Evolutionary conservation across 2,888 invertebrate genomes (phyloP), one percentile per base, ranked within the genome.

Genomic region (Tipula lateralis): DNA sequence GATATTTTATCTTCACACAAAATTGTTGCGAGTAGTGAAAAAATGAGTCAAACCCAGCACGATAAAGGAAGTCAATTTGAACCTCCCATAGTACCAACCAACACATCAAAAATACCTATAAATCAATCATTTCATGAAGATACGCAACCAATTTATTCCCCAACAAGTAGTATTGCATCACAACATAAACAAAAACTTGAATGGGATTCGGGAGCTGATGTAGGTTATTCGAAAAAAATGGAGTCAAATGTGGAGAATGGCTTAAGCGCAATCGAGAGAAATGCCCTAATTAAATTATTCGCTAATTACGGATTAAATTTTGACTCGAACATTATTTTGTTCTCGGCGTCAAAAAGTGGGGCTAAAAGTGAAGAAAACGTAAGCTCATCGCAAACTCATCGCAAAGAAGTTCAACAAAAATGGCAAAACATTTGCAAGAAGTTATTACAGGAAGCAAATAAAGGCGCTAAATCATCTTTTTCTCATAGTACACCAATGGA

Each of bases 181-280:
- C 30, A 83, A 7, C 44, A 84, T 29, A 44, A 84, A 84, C 44
- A 94, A 84, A 94, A 94, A 86, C 90, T 96, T 1, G 96, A 96
- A 91, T 96, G 96, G 96, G 96, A 96, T 88, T 96, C 95, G 44
- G 93, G 96, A 29, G 96, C 95, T 0, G 96, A 96, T 90, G 95
- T 96, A 82, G 96, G 96, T 0, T 96, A 96, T 89, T 89, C 88
- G 85, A 83, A 84, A 80, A 84, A 30, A 29, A 5, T 16, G 2
- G 84, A 84, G 13, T 7, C 13, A n/a, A 29, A 29, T 13, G 50
- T 29, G 29, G 50, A 50, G 19, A 44, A 44, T 9, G 84, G 83
- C n/a, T 85, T 86, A 82, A 85, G 83, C n/a, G 88, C 89, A 0
- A 84, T 90, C 83, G 90, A 90, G 84, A 88, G 89, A 1, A 89